phyloP scores from a whole-genome alignment of 1,140 invertebrate genomes.

The Plodia interpunctella region DNA sequence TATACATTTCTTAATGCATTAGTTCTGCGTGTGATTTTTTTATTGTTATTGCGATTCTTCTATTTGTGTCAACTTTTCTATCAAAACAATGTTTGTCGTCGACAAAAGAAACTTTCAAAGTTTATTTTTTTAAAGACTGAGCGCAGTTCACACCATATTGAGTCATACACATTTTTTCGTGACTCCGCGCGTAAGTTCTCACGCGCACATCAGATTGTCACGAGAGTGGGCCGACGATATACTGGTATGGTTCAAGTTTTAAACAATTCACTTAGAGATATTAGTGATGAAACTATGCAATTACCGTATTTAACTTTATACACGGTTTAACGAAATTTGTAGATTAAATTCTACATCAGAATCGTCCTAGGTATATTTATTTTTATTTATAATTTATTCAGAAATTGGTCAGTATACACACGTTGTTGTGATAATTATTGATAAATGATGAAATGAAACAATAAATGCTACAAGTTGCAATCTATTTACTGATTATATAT shows the following conservation, averaged over 20 bases:
- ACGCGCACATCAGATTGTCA: constrained; percentile 54
- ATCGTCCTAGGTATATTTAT: too few relatives aligned
- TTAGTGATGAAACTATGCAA: too few relatives aligned
- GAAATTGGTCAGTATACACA: too few relatives aligned
- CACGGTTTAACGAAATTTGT: too few relatives aligned
- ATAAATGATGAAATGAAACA: too few relatives aligned
- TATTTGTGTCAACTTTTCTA: neutral
- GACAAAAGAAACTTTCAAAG: constrained; percentile 14
- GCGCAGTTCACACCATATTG: constrained; percentile 41
- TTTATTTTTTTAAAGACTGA: constrained; percentile 12
- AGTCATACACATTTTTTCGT: constrained; percentile 44
- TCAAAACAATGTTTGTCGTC: constrained; percentile 11
- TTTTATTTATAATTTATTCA: too few relatives aligned
- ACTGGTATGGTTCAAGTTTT: neutral
- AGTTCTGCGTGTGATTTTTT: neutral
- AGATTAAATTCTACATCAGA: too few relatives aligned
- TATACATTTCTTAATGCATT: constrained; percentile 20
- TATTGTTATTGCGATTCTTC: neutral
- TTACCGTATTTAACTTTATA: too few relatives aligned
- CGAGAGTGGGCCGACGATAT: constrained; percentile 34
- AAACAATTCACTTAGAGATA: neutral
- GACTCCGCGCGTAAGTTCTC: constrained; percentile 49
- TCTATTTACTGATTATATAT: too few relatives aligned
- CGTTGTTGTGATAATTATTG: too few relatives aligned
- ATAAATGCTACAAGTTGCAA: too few relatives aligned